phyloP scores from a whole-genome alignment of 2,888 invertebrate species.

The Pocota personata region DNA sequence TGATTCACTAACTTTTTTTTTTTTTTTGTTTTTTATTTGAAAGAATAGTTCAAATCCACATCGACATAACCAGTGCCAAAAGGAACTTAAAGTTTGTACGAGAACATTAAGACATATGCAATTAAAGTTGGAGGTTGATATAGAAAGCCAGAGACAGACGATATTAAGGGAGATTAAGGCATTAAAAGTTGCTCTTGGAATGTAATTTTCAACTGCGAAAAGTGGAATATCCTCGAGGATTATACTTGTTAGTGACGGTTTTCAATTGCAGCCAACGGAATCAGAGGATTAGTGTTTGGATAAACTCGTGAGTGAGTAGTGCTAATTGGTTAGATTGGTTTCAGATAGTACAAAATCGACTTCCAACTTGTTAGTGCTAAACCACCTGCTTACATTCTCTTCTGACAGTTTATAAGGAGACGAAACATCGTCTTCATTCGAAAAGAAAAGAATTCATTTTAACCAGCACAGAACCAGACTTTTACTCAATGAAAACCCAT shows the following conservation, averaged over 20 bases:
- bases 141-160: background rate
- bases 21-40: background rate
- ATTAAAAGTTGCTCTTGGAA: conserved; percentile 12
- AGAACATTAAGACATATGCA: conserved; percentile 36
- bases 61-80: background rate
- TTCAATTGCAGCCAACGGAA: conserved; percentile 10
- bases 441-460: background rate
- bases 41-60: conserved; percentile 6
- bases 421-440: background rate
- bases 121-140: conserved; percentile 22
- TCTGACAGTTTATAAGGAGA: background rate
- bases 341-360: too few relatives aligned
- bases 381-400: background rate
- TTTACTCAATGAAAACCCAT: background rate
- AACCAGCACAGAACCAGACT: background rate
- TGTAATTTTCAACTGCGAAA: conserved; percentile 16
- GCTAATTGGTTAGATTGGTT: background rate
- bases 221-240: conserved; percentile 12
- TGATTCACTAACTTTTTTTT: too few relatives aligned
- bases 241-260: conserved; percentile 10
- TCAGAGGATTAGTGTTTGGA: background rate
- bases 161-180: background rate
- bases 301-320: background rate
- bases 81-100: conserved; percentile 1
- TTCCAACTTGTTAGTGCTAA: background rate